These are phyloP conservation scores for Priocnemis perturbator DNA, from an alignment of 2,888 invertebrate genomes.

Conservation along the genomic window DNA sequence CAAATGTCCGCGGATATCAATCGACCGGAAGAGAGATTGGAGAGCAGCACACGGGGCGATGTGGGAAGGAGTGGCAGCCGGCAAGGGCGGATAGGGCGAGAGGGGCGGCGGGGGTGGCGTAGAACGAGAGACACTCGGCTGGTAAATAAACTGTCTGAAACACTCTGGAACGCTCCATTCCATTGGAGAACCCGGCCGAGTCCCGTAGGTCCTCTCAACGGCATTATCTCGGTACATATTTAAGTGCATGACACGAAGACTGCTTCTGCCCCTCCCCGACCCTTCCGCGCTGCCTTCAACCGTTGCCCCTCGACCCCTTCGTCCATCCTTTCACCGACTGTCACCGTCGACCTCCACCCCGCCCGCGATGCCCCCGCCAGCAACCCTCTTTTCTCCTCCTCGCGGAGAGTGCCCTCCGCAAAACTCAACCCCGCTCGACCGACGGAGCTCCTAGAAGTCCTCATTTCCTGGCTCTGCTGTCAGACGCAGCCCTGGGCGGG, in stretches of 20 bases:
- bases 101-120: conserved; percentile 29
- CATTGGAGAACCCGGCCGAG: conserved; percentile 61
- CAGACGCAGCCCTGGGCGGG: conserved; percentile 73
- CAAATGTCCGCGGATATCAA: conserved; percentile 46
- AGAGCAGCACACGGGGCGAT: conserved; percentile 12
- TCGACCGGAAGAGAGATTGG: conserved; percentile 46
- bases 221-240: conserved; percentile 74
- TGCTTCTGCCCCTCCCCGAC: conserved; percentile 49
- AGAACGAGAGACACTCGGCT: conserved; percentile 57
- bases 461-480: conserved; percentile 71
- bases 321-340: conserved; percentile 21
- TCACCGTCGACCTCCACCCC: conserved; percentile 36
- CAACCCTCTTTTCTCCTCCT: conserved; percentile 10
- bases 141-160: conserved; percentile 74
- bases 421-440: conserved; percentile 46
- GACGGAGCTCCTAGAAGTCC: conserved; percentile 65
- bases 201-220: conserved; percentile 63
- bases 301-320: conserved; percentile 26
- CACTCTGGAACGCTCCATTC: conserved; percentile 68
- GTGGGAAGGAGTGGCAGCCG: conserved; percentile 48
- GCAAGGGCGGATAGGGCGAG: conserved; percentile 41
- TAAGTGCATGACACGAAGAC: conserved; percentile 72
- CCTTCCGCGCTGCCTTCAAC: conserved; percentile 33
- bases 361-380: conserved; percentile 14
- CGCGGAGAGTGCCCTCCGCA: conserved; percentile 49